Evolutionary conservation across 2,888 invertebrate genomes (phyloP).

Genomic region (Parochlus steinenii): DNA sequence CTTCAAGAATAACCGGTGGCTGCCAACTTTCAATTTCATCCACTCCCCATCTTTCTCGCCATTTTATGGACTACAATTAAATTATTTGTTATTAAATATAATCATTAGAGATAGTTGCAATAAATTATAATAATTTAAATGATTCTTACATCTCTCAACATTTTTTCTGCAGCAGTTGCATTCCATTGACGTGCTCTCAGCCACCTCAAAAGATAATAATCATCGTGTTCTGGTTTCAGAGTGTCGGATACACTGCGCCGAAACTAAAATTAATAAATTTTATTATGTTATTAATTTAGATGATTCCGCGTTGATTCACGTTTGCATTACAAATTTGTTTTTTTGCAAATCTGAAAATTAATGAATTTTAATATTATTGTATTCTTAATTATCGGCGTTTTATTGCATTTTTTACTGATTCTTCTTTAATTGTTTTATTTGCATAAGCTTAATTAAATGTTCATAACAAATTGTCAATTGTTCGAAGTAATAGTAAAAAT

Average conservation of each 20-base stretch:
- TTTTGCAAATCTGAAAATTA: no score
- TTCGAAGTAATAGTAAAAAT: no score
- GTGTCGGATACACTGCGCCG: conserved; percentile 50
- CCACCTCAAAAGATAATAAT: conserved; percentile 65
- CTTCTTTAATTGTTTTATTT: no score
- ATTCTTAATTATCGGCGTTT: no score
- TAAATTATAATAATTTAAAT: conserved; percentile 6
- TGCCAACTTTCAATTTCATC: conserved; percentile 53
- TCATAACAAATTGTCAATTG: no score
- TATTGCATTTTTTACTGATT: no score
- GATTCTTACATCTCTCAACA: conserved; percentile 67
- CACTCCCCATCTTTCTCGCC: conserved; percentile 60
- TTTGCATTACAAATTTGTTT: no score
- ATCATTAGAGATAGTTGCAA: conserved; percentile 2
- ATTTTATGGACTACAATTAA: conserved; percentile 44
- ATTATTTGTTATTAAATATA: conserved; percentile 1
- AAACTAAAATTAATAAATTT: conserved; percentile 44
- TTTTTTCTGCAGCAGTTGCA: conserved; percentile 73
- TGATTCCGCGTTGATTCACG: no score
- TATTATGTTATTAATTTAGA: no score
- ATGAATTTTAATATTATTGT: conserved; percentile 3
- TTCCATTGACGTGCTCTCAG: conserved; percentile 76
- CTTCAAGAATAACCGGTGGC: conserved; percentile 47
- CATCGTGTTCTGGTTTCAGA: conserved; percentile 54
- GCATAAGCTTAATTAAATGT: no score